Conservation (phyloP, 2,888 invertebrate genomes). For the Empis livida region DNA sequence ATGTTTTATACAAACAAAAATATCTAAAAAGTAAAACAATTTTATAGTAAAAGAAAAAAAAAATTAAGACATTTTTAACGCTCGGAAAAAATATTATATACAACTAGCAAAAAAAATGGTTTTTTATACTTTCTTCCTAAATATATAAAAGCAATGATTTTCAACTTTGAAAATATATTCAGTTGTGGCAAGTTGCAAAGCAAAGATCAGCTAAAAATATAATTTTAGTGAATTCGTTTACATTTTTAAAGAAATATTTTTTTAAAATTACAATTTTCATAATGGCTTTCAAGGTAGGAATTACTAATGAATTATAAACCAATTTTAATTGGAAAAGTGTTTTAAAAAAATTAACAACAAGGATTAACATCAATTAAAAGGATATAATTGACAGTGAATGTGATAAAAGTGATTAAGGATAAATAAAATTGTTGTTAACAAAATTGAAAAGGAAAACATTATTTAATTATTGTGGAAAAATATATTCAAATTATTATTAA, state of each 20-base stretch:
- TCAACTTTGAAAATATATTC: conserved; percentile 35
- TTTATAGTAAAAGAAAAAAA: no score
- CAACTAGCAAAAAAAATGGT: no score
- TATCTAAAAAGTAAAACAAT: no score
- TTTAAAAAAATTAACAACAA: conserved; percentile 5
- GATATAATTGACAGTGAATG: background rate
- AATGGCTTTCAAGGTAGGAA: conserved; percentile 22
- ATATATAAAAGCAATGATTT: conserved; percentile 35
- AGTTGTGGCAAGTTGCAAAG: conserved; percentile 35
- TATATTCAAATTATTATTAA: no score
- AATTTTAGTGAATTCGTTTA: conserved; percentile 19
- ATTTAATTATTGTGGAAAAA: background rate
- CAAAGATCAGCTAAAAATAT: conserved; percentile 22
- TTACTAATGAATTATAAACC: no score
- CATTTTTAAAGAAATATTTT: conserved; percentile 7
- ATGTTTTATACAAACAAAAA: no score
- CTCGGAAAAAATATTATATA: no score
- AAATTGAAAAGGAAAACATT: background rate
- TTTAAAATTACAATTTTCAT: conserved; percentile 10
- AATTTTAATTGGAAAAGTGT: conserved; percentile 6
- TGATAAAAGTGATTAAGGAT: background rate
- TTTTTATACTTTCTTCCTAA: conserved; percentile 34
- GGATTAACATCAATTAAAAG: conserved; percentile 11
- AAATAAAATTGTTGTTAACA: background rate
- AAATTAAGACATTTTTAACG: no score